Evolutionary conservation across 1,140 invertebrate species (phyloP).

Genomic region (Scaptomyza hsui): DNA sequence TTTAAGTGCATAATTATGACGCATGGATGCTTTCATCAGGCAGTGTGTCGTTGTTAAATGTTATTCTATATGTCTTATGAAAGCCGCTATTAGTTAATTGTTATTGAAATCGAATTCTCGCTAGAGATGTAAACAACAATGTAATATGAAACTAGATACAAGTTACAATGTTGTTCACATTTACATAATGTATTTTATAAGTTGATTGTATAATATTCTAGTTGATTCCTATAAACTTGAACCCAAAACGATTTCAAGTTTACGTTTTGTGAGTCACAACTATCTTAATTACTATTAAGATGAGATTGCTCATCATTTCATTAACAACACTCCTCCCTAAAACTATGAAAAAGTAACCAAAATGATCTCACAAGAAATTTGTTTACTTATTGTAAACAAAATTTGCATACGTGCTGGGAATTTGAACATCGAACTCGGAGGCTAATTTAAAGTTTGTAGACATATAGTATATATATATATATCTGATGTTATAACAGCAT

Average conservation of each 20-base stretch:
- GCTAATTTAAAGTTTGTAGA: too few species aligned
- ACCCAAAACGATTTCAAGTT: not conserved
- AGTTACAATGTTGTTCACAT: not conserved
- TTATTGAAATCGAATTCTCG: not conserved
- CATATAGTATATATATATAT: constrained; percentile 2
- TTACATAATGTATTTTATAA: not conserved
- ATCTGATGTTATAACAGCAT: constrained; percentile 35
- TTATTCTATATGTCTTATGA: not conserved
- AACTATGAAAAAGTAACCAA: constrained; percentile 18
- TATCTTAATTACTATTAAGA: not conserved
- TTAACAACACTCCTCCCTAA: constrained; percentile 8
- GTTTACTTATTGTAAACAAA: constrained; percentile 39
- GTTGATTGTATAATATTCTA: not conserved
- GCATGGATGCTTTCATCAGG: not conserved
- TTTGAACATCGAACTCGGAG: constrained; percentile 18
- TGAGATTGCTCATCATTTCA: constrained; percentile 34
- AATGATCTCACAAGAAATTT: constrained; percentile 34
- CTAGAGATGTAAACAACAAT: not conserved
- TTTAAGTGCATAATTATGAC: not conserved
- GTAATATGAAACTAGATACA: not conserved
- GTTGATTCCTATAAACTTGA: not conserved
- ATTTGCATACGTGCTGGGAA: constrained; percentile 25
- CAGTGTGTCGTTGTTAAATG: not conserved
- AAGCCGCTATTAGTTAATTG: not conserved
- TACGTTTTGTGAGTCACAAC: constrained; percentile 15